Conservation (phyloP, 2,113 vertebrate species). For the Collichthys lucidus region DNA sequence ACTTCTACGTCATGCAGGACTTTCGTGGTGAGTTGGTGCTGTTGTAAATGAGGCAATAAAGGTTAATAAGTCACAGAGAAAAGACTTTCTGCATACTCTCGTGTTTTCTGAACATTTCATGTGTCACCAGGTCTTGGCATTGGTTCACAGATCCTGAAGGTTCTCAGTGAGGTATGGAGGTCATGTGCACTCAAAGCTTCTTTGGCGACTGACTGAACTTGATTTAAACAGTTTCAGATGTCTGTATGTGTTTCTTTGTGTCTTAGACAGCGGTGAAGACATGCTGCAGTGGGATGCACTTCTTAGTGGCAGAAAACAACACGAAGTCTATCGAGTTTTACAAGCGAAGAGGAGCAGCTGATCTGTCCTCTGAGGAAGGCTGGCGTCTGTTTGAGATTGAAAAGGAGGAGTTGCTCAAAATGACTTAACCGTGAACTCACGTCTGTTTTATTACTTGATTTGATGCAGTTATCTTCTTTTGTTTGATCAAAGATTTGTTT, state of each 20-base stretch:
- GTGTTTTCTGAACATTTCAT: slow-evolving; percentile 21
- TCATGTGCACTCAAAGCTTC: neutral
- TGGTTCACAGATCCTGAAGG: slow-evolving; percentile 84
- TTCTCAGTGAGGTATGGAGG: slow-evolving; percentile 83
- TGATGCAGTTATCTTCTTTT: neutral
- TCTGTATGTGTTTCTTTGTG: neutral
- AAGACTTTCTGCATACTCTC: neutral
- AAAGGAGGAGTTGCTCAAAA: slow-evolving; percentile 80
- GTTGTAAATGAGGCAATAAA: slow-evolving; percentile 10
- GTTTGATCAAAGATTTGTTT: slow-evolving; percentile 1
- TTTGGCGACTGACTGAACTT: neutral
- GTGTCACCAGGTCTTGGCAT: slow-evolving; percentile 80
- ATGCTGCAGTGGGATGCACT: slow-evolving; percentile 86
- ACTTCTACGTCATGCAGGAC: slow-evolving; percentile 84
- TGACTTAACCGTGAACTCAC: slow-evolving; percentile 42
- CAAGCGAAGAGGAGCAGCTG: slow-evolving; percentile 75
- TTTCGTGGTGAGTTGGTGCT: slow-evolving; percentile 73
- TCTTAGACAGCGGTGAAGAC: slow-evolving; percentile 84
- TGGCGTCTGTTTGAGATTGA: slow-evolving; percentile 86
- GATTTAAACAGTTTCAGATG: neutral
- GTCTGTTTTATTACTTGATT: neutral
- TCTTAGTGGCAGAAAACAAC: slow-evolving; percentile 85
- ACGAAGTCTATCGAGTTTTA: slow-evolving; percentile 81
- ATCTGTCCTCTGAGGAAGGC: slow-evolving; percentile 82
- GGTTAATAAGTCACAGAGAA: slow-evolving; percentile 49